These are phyloP conservation scores for Maniola hyperantus DNA, from an alignment of 2,888 invertebrate species.

Conservation along the genomic window DNA sequence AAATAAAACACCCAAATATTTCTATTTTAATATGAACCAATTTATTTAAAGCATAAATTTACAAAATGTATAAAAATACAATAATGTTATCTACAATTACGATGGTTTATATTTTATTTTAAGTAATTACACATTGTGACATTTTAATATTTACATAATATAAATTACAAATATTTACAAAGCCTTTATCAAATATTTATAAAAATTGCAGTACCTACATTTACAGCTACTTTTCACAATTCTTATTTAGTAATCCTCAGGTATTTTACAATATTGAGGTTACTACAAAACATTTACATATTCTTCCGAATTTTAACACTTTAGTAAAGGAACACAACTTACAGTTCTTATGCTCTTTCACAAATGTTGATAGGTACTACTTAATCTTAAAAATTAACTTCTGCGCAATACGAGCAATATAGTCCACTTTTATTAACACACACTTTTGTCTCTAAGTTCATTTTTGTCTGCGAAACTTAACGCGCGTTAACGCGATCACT, in stretches of 20 bases:
- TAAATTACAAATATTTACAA: slow-evolving; percentile 71
- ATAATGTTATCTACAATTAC: slow-evolving; percentile 52
- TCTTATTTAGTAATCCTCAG: slow-evolving; percentile 45
- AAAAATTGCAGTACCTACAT: slow-evolving; percentile 47
- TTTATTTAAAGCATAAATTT: slow-evolving; percentile 43
- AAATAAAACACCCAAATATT: slow-evolving; percentile 14
- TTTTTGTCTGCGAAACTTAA: slow-evolving; percentile 44
- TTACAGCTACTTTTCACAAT: slow-evolving; percentile 46
- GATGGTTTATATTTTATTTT: slow-evolving; percentile 32
- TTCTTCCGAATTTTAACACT: slow-evolving; percentile 52
- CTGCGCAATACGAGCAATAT: slow-evolving; percentile 55
- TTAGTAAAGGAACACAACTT: slow-evolving; percentile 62
- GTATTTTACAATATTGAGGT: slow-evolving; percentile 41
- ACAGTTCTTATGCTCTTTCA: slow-evolving; percentile 59
- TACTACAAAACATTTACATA: slow-evolving; percentile 45
- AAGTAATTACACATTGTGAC: slow-evolving; percentile 42
- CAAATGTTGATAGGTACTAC: slow-evolving; percentile 46
- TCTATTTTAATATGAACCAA: slow-evolving; percentile 34
- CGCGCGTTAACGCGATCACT: slow-evolving; percentile 53
- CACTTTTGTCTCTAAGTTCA: slow-evolving; percentile 55
- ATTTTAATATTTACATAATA: slow-evolving; percentile 55
- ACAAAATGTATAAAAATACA: slow-evolving; percentile 50
- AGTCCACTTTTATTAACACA: slow-evolving; percentile 65
- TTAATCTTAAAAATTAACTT: background rate
- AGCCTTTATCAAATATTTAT: slow-evolving; percentile 49